Conservation (phyloP, 2,113 vertebrate species). For the Myiozetetes cayanensis region DNA sequence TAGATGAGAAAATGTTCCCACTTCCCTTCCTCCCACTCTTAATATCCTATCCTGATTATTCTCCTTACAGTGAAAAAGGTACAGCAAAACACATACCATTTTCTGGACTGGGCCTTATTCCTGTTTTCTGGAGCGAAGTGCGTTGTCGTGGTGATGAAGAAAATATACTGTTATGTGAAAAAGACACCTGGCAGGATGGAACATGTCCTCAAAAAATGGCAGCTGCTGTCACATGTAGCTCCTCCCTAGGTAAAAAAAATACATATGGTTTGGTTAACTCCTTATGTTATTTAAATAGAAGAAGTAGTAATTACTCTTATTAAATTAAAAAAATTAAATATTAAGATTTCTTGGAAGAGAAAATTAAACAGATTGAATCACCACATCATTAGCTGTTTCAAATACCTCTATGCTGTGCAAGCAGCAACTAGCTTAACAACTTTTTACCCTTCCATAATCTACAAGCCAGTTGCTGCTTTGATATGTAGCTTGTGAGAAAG, state of each 20-base stretch:
- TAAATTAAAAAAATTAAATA: not conserved
- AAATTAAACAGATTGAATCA: slow-evolving; percentile 7
- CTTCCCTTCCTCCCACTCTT: not conserved
- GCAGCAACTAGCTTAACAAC: not conserved
- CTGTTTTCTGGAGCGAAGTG: slow-evolving; percentile 82
- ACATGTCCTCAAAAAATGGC: slow-evolving; percentile 75
- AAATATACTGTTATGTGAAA: slow-evolving; percentile 83
- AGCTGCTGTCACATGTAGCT: slow-evolving; percentile 83
- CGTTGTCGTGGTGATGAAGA: slow-evolving; percentile 85
- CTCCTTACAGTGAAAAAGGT: slow-evolving; percentile 76
- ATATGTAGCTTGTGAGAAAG: not conserved
- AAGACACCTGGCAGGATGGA: slow-evolving; percentile 79
- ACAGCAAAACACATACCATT: slow-evolving; percentile 74
- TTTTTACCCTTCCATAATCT: not conserved
- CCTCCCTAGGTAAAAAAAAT: slow-evolving; percentile 71
- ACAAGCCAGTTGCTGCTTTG: not conserved
- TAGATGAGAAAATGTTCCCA: not conserved
- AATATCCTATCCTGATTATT: not conserved
- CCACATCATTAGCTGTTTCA: not conserved
- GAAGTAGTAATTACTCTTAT: not conserved
- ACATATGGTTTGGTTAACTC: not conserved
- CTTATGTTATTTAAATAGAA: not conserved
- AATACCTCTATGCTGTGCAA: not conserved
- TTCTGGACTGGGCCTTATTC: slow-evolving; percentile 70
- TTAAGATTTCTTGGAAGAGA: not conserved